A percentile compares a stretch with the other conserved stretches of the same genome.
Conservation (phyloP, 2,888 invertebrate species). For the Cantharis rufa region DNA sequence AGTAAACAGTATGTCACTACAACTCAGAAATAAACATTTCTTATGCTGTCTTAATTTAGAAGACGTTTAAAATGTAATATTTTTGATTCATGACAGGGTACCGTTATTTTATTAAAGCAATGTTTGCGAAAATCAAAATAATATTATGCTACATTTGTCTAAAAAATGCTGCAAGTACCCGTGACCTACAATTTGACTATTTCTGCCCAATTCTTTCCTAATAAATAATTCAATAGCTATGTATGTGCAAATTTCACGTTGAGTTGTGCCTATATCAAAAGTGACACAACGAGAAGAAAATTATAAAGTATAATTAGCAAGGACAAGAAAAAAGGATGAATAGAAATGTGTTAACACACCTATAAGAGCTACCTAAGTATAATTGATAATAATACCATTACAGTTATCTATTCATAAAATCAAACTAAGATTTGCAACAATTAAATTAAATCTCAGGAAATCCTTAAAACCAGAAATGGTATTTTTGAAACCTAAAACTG, state of each 20-base stretch:
- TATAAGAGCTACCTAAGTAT: neutral
- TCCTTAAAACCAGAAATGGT: no score
- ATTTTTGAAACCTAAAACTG: no score
- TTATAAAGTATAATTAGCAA: neutral
- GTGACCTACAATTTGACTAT: neutral
- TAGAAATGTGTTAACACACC: neutral
- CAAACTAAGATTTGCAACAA: neutral
- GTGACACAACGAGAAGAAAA: neutral
- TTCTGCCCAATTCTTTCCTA: neutral
- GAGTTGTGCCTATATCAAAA: neutral
- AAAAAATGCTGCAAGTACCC: neutral
- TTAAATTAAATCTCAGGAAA: no score
- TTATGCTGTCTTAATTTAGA: slow-evolving; percentile 29
- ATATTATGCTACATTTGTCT: no score
- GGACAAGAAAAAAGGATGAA: neutral
- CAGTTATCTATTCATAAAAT: neutral
- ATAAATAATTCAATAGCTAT: neutral
- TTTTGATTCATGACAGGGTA: neutral
- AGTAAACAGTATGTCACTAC: slow-evolving; percentile 31
- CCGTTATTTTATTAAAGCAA: neutral
- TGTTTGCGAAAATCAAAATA: neutral
- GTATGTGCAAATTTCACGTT: neutral
- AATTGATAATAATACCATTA: neutral
- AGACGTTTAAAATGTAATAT: neutral
- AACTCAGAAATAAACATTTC: slow-evolving; percentile 26